Evolutionary conservation across 2,113 vertebrate genomes (phyloP), one percentile per base, ranked within the genome.

Genomic region (Galbula dea): DNA sequence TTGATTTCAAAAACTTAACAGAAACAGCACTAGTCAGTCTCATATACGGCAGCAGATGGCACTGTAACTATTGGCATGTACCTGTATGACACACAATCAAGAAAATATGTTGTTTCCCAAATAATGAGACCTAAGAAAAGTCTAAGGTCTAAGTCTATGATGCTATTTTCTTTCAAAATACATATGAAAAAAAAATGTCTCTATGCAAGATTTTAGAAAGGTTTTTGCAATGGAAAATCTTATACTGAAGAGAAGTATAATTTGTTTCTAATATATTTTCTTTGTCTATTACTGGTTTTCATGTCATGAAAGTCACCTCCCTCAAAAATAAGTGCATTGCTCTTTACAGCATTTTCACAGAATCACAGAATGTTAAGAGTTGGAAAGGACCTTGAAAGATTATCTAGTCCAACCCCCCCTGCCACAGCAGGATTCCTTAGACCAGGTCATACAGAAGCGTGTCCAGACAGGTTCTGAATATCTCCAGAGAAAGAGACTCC

Each of bases 31-130:
- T 82, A 2, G 69, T 48, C 75, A 82, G 37, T 79, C 18, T 69
- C 8, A 11, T 34, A 41, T 86, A 43, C 15, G 72, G 89, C 93
- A 96, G 92, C 83, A 95, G 87, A 83, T 96, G 92, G 92, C 95
- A 95, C 74, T 93, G 32, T 58, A 94, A 58, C 89, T 89, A 43
- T 91, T 83, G 63, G 43, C 88, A 69, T 89, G 72, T 91, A 62
- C 78, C 85, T 7, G 34, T 83, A 58, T 92, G 87, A 89, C 8
- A 43, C 5, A 63, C 21, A 49, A 36, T 20, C 10, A 90, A 76
- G 77, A 49, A 68, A 86, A 26, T 9, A 13, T 29, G 17, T 15
- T 76, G 21, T 9, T 93, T 86, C 87, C 22, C 20, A 37, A 69
- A 27, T 65, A 82, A 65, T 23, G 11, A 83, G 8, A 41, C 19